These are phyloP conservation scores for Ochlodes sylvanus DNA, from an alignment of 2,888 invertebrate species.

Conservation along the genomic window DNA sequence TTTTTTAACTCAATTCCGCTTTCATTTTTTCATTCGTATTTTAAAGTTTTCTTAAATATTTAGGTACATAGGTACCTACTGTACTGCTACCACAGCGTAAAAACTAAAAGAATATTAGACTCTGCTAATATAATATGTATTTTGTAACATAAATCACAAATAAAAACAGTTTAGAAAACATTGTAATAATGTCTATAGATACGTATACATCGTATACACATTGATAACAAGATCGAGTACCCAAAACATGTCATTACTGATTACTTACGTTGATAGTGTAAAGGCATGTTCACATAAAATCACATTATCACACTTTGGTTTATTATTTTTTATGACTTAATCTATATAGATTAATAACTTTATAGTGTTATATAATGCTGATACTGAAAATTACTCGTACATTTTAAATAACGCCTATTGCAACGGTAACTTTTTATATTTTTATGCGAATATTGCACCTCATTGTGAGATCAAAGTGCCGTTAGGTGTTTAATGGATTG, in stretches of 20 bases:
- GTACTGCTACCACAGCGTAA: no score
- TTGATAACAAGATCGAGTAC: background rate
- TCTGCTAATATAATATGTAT: no score
- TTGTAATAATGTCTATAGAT: no score
- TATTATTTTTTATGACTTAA: background rate
- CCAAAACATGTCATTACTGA: background rate
- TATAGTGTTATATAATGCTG: background rate
- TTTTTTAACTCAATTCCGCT: no score
- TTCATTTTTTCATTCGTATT: no score
- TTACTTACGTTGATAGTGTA: background rate
- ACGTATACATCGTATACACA: no score
- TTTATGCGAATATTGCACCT: background rate
- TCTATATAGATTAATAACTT: background rate
- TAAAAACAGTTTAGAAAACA: no score
- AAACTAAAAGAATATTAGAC: no score
- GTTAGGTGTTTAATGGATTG: background rate
- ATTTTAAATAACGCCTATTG: background rate
- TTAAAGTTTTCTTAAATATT: no score
- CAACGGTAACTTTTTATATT: background rate
- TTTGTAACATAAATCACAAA: no score
- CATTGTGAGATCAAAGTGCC: background rate
- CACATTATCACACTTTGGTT: constrained; percentile 1
- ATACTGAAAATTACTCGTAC: background rate
- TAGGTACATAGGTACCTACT: no score
- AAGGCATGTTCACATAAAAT: background rate